phyloP scores from a whole-genome alignment of 2,888 invertebrate genomes.

The Drosophila paracracens region DNA sequence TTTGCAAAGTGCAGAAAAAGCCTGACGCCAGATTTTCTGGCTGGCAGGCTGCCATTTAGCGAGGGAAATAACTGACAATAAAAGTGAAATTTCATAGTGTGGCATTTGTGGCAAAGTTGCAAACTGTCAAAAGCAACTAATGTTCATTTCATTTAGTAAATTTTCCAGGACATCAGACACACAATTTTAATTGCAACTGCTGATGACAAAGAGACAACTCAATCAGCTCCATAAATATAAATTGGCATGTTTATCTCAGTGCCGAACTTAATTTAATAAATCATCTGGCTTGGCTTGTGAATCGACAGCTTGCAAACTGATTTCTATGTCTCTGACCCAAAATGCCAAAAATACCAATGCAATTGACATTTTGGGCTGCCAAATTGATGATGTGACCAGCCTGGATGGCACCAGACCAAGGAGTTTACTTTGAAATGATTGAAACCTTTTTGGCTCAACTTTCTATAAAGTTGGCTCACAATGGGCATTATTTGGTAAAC shows the following conservation, averaged over 20 bases:
- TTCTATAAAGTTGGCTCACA: background rate
- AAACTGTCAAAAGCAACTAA: slow-evolving; percentile 48
- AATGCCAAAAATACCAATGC: slow-evolving; percentile 56
- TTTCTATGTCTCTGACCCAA: slow-evolving; percentile 56
- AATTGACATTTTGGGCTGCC: slow-evolving; percentile 66
- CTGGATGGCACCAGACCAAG: slow-evolving; percentile 26
- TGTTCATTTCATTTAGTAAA: slow-evolving; percentile 35
- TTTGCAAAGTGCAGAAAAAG: slow-evolving; percentile 50
- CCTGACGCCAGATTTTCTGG: slow-evolving; percentile 44
- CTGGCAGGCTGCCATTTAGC: slow-evolving; percentile 70
- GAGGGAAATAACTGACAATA: slow-evolving; percentile 42
- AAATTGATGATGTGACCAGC: slow-evolving; percentile 65
- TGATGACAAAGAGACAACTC: background rate
- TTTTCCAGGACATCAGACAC: slow-evolving; percentile 17
- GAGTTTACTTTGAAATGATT: slow-evolving; percentile 23
- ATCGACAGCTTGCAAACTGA: slow-evolving; percentile 51
- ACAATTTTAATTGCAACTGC: slow-evolving; percentile 3
- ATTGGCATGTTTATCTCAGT: background rate
- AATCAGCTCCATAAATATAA: background rate
- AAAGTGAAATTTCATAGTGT: slow-evolving; percentile 63
- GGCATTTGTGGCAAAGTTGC: slow-evolving; percentile 69
- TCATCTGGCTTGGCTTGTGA: slow-evolving; percentile 51
- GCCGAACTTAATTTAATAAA: slow-evolving; percentile 58
- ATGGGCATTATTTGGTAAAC: slow-evolving; percentile 15
- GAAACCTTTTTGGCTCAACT: slow-evolving; percentile 23